Evolutionary conservation across 2,888 invertebrate species (phyloP), one percentile per base, ranked within the genome.

Genomic region (Elysia crispata): DNA sequence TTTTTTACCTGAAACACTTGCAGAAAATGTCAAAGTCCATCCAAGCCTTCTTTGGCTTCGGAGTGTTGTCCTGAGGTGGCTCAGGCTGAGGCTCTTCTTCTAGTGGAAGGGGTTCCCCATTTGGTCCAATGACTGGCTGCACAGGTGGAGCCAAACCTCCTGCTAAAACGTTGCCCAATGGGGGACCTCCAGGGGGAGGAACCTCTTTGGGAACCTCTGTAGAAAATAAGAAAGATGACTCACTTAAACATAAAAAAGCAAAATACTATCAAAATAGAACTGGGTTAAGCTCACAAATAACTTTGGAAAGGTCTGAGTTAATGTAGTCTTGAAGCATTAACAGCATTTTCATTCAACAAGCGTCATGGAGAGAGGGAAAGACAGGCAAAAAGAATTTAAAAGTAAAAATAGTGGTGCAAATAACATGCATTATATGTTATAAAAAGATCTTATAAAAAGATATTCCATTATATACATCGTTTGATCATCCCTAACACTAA

Each of bases 11-110:
- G 85, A 92, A 92, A 80, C 92, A 92, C 84, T 88, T 89, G 83
- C 88, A 88, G 85, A 92, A 91, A 77, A 87, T 84, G 20, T 91
- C 90, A 84, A 90, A 92, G 81, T 92, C 91, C 86, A 92, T 90
- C 92, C 92, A 92, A 23, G 89, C 83, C 70, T 90, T 88, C 83
- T 87, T 88, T 28, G 86, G 80, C 77, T 86, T 87, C 0, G 83
- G 81, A 0, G 80, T 64, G 6, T 79, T 84, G 60, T 80, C 80
- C 25, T 77, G 41, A n/a, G 50, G 33, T 30, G 70, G 60, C 31
- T 82, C 83, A 11, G 76, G 79, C 11, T 54, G 73, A 20, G 73
- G 80, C 30, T 85, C 85, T 30, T 85, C 86, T 18, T 67, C 85
- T n/a, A 73, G 79, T 31, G 75, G 78, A 18, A 79, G 77, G 18